Percentiles rank a stretch among this genome's conserved stretches.
These are phyloP conservation scores for Papilio polyxenes DNA, from an alignment of 1,140 invertebrate genomes.

Conservation along the genomic window DNA sequence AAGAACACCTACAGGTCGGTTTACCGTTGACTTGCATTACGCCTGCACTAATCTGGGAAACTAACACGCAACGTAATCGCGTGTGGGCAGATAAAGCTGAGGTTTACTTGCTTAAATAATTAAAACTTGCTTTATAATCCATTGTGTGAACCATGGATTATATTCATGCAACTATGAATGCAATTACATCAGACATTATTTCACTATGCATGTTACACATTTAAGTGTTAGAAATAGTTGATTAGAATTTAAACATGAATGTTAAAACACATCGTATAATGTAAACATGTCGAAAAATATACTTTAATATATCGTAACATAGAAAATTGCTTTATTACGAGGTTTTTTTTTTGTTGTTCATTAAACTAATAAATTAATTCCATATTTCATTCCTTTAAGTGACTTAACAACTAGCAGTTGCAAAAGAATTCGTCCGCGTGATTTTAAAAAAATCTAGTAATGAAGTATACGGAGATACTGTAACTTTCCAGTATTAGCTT, in stretches of 20 bases:
- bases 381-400: too few species aligned
- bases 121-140: constrained; percentile 26
- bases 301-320: too few species aligned
- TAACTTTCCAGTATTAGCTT: too few species aligned
- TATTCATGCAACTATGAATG: constrained; percentile 16
- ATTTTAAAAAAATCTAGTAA: too few species aligned
- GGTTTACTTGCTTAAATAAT: constrained; percentile 33
- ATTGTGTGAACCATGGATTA: constrained; percentile 2
- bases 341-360: too few species aligned
- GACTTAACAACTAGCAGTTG: too few species aligned
- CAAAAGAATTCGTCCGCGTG: too few species aligned
- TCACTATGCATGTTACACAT: not conserved
- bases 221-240: not conserved
- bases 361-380: too few species aligned
- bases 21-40: constrained; percentile 15
- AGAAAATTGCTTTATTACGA: too few species aligned
- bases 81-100: constrained; percentile 30
- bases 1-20: constrained; percentile 28
- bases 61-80: constrained; percentile 19
- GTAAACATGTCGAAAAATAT: too few species aligned
- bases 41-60: constrained; percentile 35
- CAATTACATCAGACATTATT: constrained; percentile 4
- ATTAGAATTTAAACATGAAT: not conserved
- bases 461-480: too few species aligned
- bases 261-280: not conserved